Percentiles rank a stretch among this genome's conserved stretches.
Evolutionary conservation across 2,113 vertebrate genomes (phyloP).

Genomic region (Nothocercus julius): DNA sequence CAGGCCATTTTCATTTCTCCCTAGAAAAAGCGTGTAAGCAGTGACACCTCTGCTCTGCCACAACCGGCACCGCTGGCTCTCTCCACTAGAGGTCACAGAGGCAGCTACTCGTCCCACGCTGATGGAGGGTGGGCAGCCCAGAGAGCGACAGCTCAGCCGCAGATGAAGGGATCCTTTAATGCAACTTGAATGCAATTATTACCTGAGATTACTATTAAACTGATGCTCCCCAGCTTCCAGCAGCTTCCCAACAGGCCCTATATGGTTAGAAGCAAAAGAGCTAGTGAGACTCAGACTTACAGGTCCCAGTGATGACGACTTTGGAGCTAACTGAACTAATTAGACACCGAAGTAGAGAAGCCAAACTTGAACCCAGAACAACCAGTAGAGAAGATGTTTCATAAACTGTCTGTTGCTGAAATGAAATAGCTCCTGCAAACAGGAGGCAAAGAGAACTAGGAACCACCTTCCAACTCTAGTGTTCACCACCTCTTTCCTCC

Average conservation of each 20-base stretch:
- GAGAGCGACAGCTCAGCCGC: neutral
- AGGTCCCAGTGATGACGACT: neutral
- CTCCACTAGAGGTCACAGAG: constrained; percentile 46
- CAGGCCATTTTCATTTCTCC: neutral
- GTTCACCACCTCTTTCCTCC: neutral
- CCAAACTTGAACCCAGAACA: neutral
- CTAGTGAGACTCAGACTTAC: neutral
- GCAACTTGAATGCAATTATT: neutral
- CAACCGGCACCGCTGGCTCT: neutral
- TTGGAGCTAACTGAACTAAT: neutral
- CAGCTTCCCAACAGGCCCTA: neutral
- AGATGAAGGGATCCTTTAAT: neutral
- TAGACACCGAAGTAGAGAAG: neutral
- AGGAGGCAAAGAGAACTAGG: neutral
- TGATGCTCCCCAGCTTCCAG: neutral
- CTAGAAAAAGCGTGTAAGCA: neutral
- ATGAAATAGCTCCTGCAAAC: neutral
- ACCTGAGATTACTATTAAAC: neutral
- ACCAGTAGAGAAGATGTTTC: neutral
- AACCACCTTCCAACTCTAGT: neutral
- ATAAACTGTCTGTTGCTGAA: neutral
- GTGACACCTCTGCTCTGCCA: neutral
- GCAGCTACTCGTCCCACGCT: neutral
- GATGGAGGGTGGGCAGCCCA: fast-evolving
- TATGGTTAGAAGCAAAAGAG: neutral